phyloP scores from a whole-genome alignment of 2,113 vertebrate species.

The Genyomyrus donnyi region DNA sequence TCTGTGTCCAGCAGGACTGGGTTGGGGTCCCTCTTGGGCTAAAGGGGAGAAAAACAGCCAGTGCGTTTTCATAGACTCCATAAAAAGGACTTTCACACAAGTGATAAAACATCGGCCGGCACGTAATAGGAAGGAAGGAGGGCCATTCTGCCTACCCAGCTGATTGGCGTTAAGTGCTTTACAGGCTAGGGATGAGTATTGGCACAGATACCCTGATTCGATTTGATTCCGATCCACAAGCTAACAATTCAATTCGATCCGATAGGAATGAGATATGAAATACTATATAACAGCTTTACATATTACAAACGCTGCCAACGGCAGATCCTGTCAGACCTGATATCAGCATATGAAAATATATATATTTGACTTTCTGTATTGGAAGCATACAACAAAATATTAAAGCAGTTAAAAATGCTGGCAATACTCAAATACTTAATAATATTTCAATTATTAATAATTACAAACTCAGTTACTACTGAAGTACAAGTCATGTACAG shows the following conservation, averaged over 20 bases:
- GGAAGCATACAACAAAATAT: background rate
- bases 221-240: background rate
- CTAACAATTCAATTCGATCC: background rate
- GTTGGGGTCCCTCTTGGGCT: background rate
- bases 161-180: background rate
- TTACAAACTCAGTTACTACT: background rate
- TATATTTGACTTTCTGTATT: background rate
- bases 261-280: background rate
- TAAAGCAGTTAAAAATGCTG: background rate
- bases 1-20: conserved; percentile 20
- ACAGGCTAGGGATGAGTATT: background rate
- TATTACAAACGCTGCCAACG: background rate
- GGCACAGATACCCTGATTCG: background rate
- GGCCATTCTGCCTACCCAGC: background rate
- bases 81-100: background rate
- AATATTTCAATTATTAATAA: background rate
- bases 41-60: background rate
- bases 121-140: background rate
- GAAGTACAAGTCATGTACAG: background rate
- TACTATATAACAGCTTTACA: background rate
- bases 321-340: background rate
- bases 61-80: background rate
- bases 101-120: background rate
- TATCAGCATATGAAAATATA: background rate
- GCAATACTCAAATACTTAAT: background rate